A percentile compares a stretch with the other conserved stretches of the same genome.
These are phyloP conservation scores for Eledona agricola DNA, from an alignment of 2,888 invertebrate species.

Conservation along the genomic window DNA sequence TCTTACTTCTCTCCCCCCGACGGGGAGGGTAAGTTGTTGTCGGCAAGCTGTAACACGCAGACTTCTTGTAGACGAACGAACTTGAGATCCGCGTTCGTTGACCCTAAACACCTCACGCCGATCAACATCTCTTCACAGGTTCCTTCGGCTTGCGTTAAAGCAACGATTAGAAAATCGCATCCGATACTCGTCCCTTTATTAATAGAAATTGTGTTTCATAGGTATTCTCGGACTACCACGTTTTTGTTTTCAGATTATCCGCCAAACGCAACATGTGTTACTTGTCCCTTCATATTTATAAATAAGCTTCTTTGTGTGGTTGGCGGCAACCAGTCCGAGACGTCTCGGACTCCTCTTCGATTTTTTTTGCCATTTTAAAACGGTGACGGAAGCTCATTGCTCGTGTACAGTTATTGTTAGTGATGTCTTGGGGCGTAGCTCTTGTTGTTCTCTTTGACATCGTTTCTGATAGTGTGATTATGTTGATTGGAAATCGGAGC, in stretches of 20 bases:
- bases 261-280: constrained; percentile 42
- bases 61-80: constrained; percentile 40
- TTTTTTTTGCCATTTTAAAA: constrained; percentile 11
- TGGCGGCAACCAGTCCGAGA: constrained; percentile 18
- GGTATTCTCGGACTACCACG: constrained; percentile 26
- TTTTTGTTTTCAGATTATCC: constrained; percentile 29
- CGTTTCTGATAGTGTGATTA: constrained; percentile 11
- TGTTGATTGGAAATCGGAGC: no score
- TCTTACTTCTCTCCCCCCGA: constrained; percentile 34
- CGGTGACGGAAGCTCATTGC: constrained; percentile 16
- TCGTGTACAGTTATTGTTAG: constrained; percentile 26
- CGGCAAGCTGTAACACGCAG: constrained; percentile 27
- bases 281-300: constrained; percentile 47
- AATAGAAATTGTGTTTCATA: constrained; percentile 28
- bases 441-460: constrained; percentile 7
- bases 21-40: constrained; percentile 21
- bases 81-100: constrained; percentile 32
- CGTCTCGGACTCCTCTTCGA: neutral
- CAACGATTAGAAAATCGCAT: constrained; percentile 4
- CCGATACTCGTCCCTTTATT: constrained; percentile 9
- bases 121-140: constrained; percentile 34
- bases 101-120: constrained; percentile 30
- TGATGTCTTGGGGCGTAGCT: constrained; percentile 11
- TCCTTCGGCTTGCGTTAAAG: constrained; percentile 5
- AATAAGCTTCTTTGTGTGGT: constrained; percentile 49